phyloP scores from a whole-genome alignment of 2,113 vertebrate species.

The Cromileptes altivelis region DNA sequence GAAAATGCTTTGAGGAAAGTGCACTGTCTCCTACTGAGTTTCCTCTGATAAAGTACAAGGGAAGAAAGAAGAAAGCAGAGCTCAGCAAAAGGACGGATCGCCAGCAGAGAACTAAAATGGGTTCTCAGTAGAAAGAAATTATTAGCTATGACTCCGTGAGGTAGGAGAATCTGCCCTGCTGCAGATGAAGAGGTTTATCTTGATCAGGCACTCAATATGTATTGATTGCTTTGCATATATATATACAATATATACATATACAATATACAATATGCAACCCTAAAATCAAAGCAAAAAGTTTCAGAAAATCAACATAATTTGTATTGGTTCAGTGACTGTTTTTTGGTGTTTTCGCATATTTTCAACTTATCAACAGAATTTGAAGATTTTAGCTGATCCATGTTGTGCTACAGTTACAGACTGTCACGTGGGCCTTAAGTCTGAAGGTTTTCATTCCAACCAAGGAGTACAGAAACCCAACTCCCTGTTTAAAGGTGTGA shows the following conservation, averaged over 20 bases:
- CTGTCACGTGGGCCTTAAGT: not conserved
- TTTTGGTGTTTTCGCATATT: too few relatives aligned
- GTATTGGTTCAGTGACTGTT: not conserved
- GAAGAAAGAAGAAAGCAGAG: conserved; percentile 48
- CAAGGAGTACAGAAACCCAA: not conserved
- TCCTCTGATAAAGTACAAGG: conserved; percentile 41
- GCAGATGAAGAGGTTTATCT: not conserved
- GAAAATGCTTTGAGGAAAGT: conserved; percentile 41
- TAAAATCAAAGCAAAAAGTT: not conserved
- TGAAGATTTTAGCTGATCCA: not conserved
- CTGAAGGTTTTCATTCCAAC: not conserved
- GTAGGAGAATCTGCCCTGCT: not conserved
- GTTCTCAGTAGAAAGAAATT: conserved; percentile 4
- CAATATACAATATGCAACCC: not conserved
- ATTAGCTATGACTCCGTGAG: conserved; percentile 5
- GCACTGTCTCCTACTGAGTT: conserved; percentile 31
- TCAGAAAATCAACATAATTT: not conserved
- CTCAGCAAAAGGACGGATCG: conserved; percentile 8
- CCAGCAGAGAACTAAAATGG: conserved; percentile 16
- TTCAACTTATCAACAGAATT: not conserved
- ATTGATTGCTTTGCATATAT: not conserved
- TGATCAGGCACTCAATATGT: not conserved
- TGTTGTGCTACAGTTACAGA: not conserved
- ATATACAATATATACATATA: too few relatives aligned
- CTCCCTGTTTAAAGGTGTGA: not conserved